phyloP scores from a whole-genome alignment of 2,113 vertebrate species.

The Leucoraja erinaceus region DNA sequence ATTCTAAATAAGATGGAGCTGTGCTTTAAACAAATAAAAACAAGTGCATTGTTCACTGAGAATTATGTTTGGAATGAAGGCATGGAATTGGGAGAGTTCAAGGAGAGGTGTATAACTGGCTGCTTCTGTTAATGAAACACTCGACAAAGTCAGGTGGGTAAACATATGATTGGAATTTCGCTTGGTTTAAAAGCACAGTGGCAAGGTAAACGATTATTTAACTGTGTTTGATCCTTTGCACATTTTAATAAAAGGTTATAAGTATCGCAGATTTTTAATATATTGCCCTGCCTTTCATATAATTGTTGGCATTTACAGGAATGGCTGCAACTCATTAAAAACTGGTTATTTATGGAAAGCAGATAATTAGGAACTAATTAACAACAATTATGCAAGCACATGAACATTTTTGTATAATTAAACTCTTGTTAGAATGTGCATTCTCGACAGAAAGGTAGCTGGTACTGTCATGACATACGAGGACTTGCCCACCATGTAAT shows the following conservation, averaged over 20 bases:
- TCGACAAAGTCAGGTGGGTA: neutral
- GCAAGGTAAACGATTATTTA: neutral
- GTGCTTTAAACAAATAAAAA: neutral
- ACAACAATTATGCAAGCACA: conserved; percentile 26
- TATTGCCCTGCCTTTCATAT: neutral
- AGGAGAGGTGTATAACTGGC: neutral
- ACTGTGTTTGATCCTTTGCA: neutral
- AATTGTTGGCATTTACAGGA: neutral
- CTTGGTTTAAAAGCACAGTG: neutral
- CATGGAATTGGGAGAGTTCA: neutral
- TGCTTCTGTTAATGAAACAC: neutral
- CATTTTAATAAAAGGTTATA: neutral
- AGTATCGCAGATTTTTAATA: neutral
- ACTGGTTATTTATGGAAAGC: conserved; percentile 31
- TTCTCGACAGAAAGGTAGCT: neutral
- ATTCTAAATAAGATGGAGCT: conserved; percentile 23
- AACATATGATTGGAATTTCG: neutral
- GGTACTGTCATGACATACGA: neutral
- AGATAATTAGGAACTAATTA: conserved; percentile 35
- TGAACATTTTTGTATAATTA: conserved; percentile 15
- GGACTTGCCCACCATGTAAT: neutral
- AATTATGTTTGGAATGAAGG: neutral
- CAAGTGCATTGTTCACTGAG: neutral
- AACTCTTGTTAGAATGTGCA: conserved; percentile 22
- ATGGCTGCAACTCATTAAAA: conserved; percentile 29